Conservation (phyloP, 2,113 vertebrate genomes). For the Lynx canadensis region DNA sequence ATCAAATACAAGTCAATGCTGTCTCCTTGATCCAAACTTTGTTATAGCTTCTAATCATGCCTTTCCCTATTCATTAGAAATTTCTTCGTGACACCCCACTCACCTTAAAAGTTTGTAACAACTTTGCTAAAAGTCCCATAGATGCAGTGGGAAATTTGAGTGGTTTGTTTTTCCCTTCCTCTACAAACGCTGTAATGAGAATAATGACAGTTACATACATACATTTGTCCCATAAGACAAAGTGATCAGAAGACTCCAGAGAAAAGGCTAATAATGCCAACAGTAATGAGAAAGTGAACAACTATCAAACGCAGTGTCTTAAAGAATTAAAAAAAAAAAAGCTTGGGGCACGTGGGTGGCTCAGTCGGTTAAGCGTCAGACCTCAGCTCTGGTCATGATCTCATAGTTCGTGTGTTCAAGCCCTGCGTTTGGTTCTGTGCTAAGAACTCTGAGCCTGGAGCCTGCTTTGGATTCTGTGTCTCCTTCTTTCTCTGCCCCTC, state of each 20-base stretch:
- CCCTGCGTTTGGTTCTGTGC: too few species aligned
- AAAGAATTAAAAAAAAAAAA: conserved; percentile 63
- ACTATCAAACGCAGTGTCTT: conserved; percentile 73
- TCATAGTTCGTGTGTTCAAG: too few species aligned
- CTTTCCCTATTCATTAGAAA: conserved; percentile 68
- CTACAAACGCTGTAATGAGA: conserved; percentile 79
- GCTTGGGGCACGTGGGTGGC: too few species aligned
- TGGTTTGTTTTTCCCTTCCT: conserved; percentile 75
- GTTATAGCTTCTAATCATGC: conserved; percentile 64
- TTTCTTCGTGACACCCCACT: conserved; percentile 63
- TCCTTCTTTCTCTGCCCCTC: too few species aligned
- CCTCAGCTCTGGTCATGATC: too few species aligned
- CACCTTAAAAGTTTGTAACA: conserved; percentile 69
- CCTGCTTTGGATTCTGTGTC: too few species aligned
- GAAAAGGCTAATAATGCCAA: conserved; percentile 82
- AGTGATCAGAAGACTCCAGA: conserved; percentile 81
- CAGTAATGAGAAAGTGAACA: conserved; percentile 71
- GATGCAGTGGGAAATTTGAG: conserved; percentile 63
- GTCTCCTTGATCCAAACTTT: conserved; percentile 24
- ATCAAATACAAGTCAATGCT: conserved; percentile 48
- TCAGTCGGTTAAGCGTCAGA: too few species aligned
- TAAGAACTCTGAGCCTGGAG: too few species aligned
- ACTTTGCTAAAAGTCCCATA: conserved; percentile 49
- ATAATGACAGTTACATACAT: conserved; percentile 80
- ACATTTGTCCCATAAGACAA: conserved; percentile 80